phyloP scores from a whole-genome alignment of 1,140 invertebrate species.

The Ectropis grisescens region DNA sequence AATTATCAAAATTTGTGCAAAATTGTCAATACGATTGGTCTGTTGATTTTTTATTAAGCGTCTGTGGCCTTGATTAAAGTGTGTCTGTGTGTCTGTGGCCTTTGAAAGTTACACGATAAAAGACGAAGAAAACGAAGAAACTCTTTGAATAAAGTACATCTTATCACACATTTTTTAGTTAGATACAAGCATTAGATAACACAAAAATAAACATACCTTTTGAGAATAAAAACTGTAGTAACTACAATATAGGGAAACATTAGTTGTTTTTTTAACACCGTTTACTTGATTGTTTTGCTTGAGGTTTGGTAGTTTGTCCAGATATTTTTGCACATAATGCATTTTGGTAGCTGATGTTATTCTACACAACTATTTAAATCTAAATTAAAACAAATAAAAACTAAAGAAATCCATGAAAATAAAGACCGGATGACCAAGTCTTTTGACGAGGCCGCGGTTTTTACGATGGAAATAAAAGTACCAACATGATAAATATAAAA shows the following conservation, averaged over 20 bases:
- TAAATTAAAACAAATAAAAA: conserved; percentile 1
- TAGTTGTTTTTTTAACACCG: conserved; percentile 46
- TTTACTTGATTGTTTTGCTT: conserved; percentile 30
- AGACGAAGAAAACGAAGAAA: too few species aligned
- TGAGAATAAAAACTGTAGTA: conserved; percentile 82
- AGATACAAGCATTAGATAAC: too few species aligned
- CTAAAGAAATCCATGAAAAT: conserved; percentile 7
- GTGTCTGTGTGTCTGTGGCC: too few species aligned
- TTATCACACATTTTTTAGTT: too few species aligned
- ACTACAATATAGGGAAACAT: conserved; percentile 77
- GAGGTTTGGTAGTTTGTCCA: conserved; percentile 47
- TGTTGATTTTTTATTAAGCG: too few species aligned
- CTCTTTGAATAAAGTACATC: too few species aligned
- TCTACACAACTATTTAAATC: neutral
- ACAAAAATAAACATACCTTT: conserved; percentile 77
- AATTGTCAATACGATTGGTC: too few species aligned
- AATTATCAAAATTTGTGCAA: too few species aligned
- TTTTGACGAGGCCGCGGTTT: conserved; percentile 19
- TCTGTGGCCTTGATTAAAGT: too few species aligned
- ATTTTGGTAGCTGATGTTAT: conserved; percentile 17
- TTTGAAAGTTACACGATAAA: too few species aligned
- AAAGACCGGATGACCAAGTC: conserved; percentile 1
- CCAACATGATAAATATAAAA: conserved; percentile 43
- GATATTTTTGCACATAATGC: conserved; percentile 59
- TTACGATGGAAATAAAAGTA: conserved; percentile 26